These are phyloP conservation scores for Sus scrofa DNA, from an alignment of 2,113 vertebrate genomes.

Conservation along the genomic window DNA sequence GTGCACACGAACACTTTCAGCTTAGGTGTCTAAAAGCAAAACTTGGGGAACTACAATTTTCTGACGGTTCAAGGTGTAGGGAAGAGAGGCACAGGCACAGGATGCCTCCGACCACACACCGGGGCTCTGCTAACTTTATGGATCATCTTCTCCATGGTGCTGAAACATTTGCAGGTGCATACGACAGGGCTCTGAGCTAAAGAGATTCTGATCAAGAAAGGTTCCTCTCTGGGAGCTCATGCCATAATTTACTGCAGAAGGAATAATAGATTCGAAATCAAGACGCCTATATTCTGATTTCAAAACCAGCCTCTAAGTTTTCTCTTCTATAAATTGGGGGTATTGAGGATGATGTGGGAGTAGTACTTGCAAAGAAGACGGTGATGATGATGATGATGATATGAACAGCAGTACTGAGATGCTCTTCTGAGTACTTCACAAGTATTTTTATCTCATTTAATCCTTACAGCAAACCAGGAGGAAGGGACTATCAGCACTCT, in stretches of 20 bases:
- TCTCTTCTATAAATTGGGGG: background rate
- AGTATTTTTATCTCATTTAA: background rate
- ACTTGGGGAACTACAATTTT: background rate
- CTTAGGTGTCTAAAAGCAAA: background rate
- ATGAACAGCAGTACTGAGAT: background rate
- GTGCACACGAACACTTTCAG: background rate
- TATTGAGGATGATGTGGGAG: background rate
- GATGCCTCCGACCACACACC: background rate
- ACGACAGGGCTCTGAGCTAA: background rate
- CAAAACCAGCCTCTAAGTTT: constrained; percentile 3
- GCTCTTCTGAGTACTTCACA: background rate
- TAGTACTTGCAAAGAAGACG: background rate
- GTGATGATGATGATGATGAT: background rate
- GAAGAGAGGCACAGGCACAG: background rate
- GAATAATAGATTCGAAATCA: background rate
- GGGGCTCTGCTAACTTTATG: background rate
- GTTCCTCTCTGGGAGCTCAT: background rate
- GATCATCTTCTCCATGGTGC: background rate
- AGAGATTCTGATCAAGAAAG: background rate
- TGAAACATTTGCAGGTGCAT: background rate
- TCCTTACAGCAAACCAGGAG: background rate
- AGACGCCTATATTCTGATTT: background rate
- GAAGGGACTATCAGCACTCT: background rate
- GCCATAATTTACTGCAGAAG: background rate
- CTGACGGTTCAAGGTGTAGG: background rate